These are phyloP conservation scores for Antheraea yamamai DNA, from an alignment of 2,888 invertebrate species.

Conservation along the genomic window DNA sequence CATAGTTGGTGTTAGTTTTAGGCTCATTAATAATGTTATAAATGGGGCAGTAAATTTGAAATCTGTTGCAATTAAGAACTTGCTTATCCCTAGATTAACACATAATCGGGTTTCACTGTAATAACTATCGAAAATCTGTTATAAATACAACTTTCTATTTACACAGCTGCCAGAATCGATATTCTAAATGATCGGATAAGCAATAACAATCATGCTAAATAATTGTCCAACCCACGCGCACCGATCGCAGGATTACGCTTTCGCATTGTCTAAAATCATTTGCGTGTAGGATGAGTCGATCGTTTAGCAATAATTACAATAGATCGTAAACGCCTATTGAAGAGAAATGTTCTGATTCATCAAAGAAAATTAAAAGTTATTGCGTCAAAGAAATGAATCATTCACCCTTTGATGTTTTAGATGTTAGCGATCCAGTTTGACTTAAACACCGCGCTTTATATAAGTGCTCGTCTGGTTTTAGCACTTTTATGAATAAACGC, in stretches of 20 bases:
- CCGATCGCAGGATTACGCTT: conserved; percentile 14
- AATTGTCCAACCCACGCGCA: conserved; percentile 24
- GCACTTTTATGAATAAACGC: not conserved
- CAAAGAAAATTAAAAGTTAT: conserved; percentile 7
- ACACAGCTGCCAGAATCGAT: conserved; percentile 44
- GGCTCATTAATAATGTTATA: too few relatives aligned
- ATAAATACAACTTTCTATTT: conserved; percentile 39
- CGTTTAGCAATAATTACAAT: conserved; percentile 16
- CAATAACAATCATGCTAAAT: conserved; percentile 13
- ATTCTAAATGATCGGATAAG: conserved; percentile 27
- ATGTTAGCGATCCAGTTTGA: not conserved
- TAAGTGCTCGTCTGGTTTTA: not conserved
- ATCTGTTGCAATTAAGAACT: not conserved
- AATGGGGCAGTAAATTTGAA: too few relatives aligned
- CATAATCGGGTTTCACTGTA: not conserved
- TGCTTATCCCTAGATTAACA: not conserved
- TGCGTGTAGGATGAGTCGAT: conserved; percentile 20
- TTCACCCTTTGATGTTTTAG: not conserved
- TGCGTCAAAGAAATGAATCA: conserved; percentile 1
- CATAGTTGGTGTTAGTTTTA: too few relatives aligned
- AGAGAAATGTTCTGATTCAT: conserved; percentile 8
- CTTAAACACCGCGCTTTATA: not conserved
- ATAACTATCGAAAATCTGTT: not conserved
- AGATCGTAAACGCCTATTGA: not conserved
- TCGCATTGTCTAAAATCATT: conserved; percentile 21